A percentile compares a stretch with the other conserved stretches of the same genome.
Conservation (phyloP, 2,797 vertebrate species). For the Huso huso region DNA sequence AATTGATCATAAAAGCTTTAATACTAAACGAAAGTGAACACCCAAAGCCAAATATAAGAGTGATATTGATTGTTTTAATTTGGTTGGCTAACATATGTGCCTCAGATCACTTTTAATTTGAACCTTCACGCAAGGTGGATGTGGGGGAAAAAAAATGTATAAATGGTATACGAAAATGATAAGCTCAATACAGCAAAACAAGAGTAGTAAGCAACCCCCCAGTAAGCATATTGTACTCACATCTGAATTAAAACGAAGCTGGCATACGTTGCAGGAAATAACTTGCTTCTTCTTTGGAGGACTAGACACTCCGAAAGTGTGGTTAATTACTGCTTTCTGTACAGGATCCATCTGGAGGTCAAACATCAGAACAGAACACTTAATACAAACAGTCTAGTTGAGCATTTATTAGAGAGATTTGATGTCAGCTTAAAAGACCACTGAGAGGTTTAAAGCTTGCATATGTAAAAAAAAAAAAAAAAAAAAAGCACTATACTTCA, state of each 20-base stretch:
- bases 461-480: background rate
- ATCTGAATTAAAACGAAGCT: slow-evolving; percentile 93
- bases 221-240: slow-evolving; percentile 61
- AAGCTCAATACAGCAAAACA: background rate
- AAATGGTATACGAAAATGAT: slow-evolving; percentile 2
- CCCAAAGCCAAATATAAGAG: background rate
- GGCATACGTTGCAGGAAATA: slow-evolving; percentile 90
- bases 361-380: slow-evolving; percentile 21
- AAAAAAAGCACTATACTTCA: background rate
- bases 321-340: slow-evolving; percentile 97
- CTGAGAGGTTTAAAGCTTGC: background rate
- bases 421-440: background rate
- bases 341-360: slow-evolving; percentile 92
- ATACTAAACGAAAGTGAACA: too few species aligned
- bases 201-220: background rate
- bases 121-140: slow-evolving; percentile 5
- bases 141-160: background rate
- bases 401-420: slow-evolving; percentile 4
- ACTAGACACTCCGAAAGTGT: slow-evolving; percentile 91
- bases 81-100: background rate
- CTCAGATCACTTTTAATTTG: slow-evolving; percentile 16
- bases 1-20: too few species aligned
- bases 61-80: background rate
- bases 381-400: background rate
- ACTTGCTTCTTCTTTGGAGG: slow-evolving; percentile 89